phyloP scores from a whole-genome alignment of 2,113 vertebrate genomes.

The Strix aluco region DNA sequence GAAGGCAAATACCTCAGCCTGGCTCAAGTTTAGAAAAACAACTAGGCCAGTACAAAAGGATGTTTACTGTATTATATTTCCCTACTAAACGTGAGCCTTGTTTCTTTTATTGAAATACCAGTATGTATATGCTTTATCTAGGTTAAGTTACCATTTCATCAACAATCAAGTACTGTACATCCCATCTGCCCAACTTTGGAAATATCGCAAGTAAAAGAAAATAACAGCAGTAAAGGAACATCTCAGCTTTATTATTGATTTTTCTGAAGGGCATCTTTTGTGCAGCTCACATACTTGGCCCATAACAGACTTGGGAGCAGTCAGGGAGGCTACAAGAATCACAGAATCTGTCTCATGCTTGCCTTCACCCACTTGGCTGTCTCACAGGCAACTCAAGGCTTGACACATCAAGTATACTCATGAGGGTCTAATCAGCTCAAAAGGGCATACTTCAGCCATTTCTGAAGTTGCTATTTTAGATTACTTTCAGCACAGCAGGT shows the following conservation, averaged over 20 bases:
- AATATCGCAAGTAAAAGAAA: conserved; percentile 17
- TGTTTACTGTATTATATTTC: conserved; percentile 41
- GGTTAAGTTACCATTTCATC: conserved; percentile 29
- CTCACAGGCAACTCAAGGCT: background rate
- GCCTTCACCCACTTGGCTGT: background rate
- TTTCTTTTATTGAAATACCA: conserved; percentile 46
- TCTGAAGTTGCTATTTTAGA: background rate
- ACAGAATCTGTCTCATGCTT: background rate
- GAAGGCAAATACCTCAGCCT: conserved; percentile 21
- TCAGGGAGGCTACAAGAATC: background rate
- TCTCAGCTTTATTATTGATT: background rate
- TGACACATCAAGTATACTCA: background rate
- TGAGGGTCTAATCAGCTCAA: background rate
- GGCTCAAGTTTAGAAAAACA: conserved; percentile 53
- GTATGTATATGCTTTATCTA: conserved; percentile 7
- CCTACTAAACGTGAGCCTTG: background rate
- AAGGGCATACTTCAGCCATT: background rate
- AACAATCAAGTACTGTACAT: conserved; percentile 5
- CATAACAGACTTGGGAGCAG: background rate
- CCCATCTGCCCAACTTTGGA: background rate
- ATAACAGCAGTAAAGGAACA: background rate
- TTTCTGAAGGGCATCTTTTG: background rate
- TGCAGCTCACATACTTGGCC: background rate
- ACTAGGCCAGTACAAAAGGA: conserved; percentile 5
- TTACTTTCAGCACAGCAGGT: background rate